These are phyloP conservation scores for Drosophila pseudotakahashii DNA, from an alignment of 2,888 invertebrate species.

Conservation along the genomic window DNA sequence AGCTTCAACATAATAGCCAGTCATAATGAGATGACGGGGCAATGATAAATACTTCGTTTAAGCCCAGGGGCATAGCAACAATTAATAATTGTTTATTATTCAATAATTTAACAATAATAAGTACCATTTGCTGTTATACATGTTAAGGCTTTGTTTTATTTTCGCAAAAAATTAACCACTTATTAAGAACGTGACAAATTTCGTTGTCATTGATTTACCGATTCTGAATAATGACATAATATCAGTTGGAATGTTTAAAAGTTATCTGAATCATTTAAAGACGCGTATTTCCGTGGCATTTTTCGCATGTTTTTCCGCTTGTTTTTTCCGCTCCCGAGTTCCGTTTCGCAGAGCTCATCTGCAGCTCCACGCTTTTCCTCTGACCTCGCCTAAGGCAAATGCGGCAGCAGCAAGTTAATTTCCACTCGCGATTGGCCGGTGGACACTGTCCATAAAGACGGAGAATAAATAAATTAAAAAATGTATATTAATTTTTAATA, in stretches of 20 bases:
- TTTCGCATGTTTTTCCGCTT: conserved; percentile 1
- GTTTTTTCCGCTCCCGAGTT: conserved; percentile 1
- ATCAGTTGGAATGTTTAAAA: background rate
- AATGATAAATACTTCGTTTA: background rate
- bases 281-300: background rate
- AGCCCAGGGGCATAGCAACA: background rate
- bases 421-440: conserved; percentile 29
- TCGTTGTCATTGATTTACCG: background rate
- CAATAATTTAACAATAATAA: background rate
- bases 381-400: conserved; percentile 31
- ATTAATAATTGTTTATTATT: conserved; percentile 7
- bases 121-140: background rate
- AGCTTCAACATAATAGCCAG: background rate
- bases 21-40: background rate
- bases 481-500: conserved; percentile 75
- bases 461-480: conserved; percentile 63
- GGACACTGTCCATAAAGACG: conserved; percentile 34
- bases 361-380: conserved; percentile 10
- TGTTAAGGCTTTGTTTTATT: background rate
- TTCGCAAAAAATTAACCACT: background rate
- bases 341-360: conserved; percentile 17
- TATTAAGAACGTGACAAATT: conserved; percentile 3
- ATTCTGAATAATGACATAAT: background rate
- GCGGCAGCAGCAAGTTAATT: conserved; percentile 41
- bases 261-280: background rate